Evolutionary conservation across 2,888 invertebrate genomes (phyloP).

Genomic region (Chrysolina haemoptera): DNA sequence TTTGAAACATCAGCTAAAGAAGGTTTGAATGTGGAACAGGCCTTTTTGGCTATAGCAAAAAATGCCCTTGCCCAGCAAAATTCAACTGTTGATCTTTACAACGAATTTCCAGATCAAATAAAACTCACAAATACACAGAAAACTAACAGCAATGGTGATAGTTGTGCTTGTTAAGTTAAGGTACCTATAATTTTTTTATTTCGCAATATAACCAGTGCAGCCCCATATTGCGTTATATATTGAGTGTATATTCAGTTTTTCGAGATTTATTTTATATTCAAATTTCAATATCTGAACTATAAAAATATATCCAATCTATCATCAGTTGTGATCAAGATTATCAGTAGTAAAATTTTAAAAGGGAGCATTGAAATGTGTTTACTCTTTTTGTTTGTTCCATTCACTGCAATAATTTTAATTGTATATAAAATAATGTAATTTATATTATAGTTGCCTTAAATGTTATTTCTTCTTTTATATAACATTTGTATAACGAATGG

Average conservation of each 20-base stretch:
- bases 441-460: conserved; percentile 52
- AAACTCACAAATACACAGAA: conserved; percentile 84
- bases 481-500: conserved; percentile 35
- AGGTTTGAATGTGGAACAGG: conserved; percentile 98
- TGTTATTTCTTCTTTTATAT: conserved; percentile 43
- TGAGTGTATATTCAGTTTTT: conserved; percentile 19
- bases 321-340: conserved; percentile 45
- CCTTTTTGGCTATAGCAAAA: conserved; percentile 98
- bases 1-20: conserved; percentile 99
- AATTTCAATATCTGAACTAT: conserved; percentile 21
- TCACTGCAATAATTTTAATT: conserved; percentile 48
- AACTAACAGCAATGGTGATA: conserved; percentile 78
- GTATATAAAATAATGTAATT: conserved; percentile 50
- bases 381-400: conserved; percentile 37
- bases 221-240: conserved; percentile 6
- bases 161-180: conserved; percentile 64
- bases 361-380: conserved; percentile 18
- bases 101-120: conserved; percentile 98
- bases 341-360: conserved; percentile 29
- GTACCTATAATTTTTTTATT: conserved; percentile 26
- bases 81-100: conserved; percentile 86
- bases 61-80: conserved; percentile 95
- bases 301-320: conserved; percentile 29
- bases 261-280: conserved; percentile 22
- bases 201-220: conserved; percentile 19